These are phyloP conservation scores for Pristionchus japonicus DNA, from an alignment of 2,888 invertebrate species.

Conservation along the genomic window DNA sequence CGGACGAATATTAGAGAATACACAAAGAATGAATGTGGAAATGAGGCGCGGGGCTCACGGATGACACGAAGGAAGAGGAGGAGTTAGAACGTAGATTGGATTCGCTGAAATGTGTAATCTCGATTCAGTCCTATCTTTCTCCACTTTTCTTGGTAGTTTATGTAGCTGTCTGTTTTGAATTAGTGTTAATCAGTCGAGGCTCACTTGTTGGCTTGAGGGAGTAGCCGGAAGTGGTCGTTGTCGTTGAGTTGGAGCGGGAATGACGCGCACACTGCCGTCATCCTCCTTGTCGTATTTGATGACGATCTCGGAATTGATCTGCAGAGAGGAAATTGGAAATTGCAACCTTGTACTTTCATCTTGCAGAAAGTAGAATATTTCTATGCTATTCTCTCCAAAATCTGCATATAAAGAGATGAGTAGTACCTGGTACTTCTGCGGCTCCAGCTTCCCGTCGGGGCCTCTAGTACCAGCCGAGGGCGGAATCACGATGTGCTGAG, in stretches of 20 bases:
- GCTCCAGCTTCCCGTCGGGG: constrained; percentile 64
- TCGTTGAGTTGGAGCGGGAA: not conserved
- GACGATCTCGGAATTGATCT: constrained; percentile 74
- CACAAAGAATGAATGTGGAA: not conserved
- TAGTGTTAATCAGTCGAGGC: too few species aligned
- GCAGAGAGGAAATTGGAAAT: too few species aligned
- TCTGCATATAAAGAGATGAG: not conserved
- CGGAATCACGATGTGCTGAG: constrained; percentile 74
- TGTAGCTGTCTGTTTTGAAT: not conserved
- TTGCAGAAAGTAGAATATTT: constrained; percentile 55
- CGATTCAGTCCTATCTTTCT: not conserved
- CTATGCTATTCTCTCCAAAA: not conserved
- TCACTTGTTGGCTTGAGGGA: not conserved
- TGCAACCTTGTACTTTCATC: too few species aligned
- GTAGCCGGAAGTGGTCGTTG: not conserved
- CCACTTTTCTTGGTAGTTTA: not conserved
- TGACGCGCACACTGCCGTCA: constrained; percentile 27
- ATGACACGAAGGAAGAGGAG: constrained; percentile 11
- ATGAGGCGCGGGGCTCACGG: not conserved
- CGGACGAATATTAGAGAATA: not conserved
- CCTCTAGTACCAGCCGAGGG: constrained; percentile 62
- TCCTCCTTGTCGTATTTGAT: constrained; percentile 71
- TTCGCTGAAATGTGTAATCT: not conserved
- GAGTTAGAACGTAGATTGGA: constrained; percentile 28
- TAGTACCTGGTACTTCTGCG: constrained; percentile 59